Conservation (phyloP, 2,888 invertebrate genomes). For the Tenthredo mesomela region DNA sequence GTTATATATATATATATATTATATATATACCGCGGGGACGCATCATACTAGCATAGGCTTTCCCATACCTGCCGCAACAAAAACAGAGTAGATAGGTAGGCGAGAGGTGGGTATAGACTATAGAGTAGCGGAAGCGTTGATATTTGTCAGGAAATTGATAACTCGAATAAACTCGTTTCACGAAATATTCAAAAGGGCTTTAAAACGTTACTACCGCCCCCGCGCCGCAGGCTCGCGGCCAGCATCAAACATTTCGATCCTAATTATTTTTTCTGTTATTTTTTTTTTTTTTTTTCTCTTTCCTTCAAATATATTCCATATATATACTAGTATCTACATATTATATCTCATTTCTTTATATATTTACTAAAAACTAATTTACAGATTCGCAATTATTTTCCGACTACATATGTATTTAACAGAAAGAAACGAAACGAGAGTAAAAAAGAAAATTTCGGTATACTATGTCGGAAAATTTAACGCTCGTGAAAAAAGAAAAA, state of each 20-base stretch:
- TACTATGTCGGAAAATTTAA: slow-evolving; percentile 1
- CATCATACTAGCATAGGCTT: not conserved
- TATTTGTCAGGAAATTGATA: slow-evolving; percentile 77
- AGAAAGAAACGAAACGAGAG: no score
- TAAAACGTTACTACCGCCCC: slow-evolving; percentile 53
- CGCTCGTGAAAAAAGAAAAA: not conserved
- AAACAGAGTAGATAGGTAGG: not conserved
- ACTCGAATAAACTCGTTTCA: slow-evolving; percentile 76
- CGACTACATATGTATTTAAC: no score
- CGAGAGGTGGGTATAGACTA: not conserved
- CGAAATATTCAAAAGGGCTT: slow-evolving; percentile 70
- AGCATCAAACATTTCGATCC: slow-evolving; percentile 32
- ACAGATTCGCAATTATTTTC: no score
- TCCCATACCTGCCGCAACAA: not conserved
- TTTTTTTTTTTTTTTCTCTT: not conserved
- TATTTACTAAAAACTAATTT: no score
- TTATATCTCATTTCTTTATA: no score
- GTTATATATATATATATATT: no score
- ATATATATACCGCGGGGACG: not conserved
- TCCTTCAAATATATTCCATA: no score
- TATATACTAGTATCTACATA: no score
- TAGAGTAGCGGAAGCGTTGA: slow-evolving; percentile 69
- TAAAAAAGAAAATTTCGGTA: no score
- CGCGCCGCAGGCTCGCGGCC: not conserved
- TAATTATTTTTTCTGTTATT: not conserved